Percentiles rank a stretch among this genome's conserved stretches.
Conservation (phyloP, 1,140 invertebrate species). For the Calosoma granatense region DNA sequence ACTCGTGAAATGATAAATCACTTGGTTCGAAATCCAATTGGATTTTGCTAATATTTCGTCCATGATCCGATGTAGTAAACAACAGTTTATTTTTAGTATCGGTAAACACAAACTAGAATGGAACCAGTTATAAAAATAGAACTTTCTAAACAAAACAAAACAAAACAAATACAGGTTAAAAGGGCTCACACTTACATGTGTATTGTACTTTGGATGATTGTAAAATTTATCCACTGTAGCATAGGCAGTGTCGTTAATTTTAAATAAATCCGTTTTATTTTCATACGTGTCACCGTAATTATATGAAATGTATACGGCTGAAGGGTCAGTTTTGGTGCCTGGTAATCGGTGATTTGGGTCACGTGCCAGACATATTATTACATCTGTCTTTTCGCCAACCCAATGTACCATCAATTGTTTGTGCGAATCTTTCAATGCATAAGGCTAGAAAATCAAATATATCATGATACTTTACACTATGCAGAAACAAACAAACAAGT, state of each 20-base stretch:
- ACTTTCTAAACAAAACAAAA: constrained; percentile 10
- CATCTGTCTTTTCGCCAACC: constrained; percentile 74
- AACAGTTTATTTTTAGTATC: constrained; percentile 67
- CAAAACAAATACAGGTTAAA: background rate
- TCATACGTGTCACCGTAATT: constrained; percentile 73
- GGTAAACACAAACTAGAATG: constrained; percentile 70
- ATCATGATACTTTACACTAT: too few species aligned
- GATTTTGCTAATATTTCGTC: constrained; percentile 47
- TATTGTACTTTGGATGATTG: constrained; percentile 66
- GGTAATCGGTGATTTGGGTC: constrained; percentile 44
- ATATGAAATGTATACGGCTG: constrained; percentile 72
- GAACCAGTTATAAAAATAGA: constrained; percentile 19
- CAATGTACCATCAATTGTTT: constrained; percentile 83
- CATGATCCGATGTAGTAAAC: constrained; percentile 67
- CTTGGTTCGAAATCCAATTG: constrained; percentile 63
- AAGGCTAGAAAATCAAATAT: constrained; percentile 51
- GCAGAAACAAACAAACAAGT: too few species aligned
- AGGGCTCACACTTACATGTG: constrained; percentile 50
- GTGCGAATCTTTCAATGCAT: constrained; percentile 69
- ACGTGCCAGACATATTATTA: constrained; percentile 75
- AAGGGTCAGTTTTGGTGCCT: constrained; percentile 42
- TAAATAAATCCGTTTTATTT: constrained; percentile 61
- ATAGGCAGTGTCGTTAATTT: constrained; percentile 43
- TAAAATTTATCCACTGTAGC: constrained; percentile 72
- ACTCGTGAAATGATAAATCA: constrained; percentile 63